phyloP scores from a whole-genome alignment of 2,113 vertebrate genomes.

The Hemiprocne comata region DNA sequence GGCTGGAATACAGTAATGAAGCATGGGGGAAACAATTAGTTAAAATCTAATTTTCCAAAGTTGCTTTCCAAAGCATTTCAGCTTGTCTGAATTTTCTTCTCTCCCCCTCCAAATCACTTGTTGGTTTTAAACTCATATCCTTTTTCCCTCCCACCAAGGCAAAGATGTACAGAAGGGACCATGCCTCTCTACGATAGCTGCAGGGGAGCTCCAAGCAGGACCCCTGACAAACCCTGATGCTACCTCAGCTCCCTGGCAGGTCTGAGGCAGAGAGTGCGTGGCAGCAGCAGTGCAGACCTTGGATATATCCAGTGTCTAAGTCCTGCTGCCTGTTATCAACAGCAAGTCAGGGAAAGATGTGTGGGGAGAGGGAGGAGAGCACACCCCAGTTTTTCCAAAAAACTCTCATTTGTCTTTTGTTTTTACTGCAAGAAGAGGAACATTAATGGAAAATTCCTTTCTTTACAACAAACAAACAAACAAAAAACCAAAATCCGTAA shows the following conservation, averaged over 20 bases:
- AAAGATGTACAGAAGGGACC: not conserved
- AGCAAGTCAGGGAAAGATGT: not conserved
- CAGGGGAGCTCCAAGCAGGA: not conserved
- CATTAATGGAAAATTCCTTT: not conserved
- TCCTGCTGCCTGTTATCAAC: not conserved
- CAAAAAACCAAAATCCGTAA: not conserved
- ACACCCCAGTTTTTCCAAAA: not conserved
- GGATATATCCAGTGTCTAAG: not conserved
- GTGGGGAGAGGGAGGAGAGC: not conserved
- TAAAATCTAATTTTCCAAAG: not conserved
- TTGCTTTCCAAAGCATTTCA: not conserved
- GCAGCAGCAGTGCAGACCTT: not conserved
- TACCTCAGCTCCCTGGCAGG: not conserved
- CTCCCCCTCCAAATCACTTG: not conserved
- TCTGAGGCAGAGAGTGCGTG: not conserved
- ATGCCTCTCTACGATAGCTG: rapidly evolving
- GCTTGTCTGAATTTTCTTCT: not conserved
- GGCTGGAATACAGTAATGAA: not conserved
- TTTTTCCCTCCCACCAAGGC: not conserved
- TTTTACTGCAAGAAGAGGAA: not conserved
- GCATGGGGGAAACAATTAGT: not conserved
- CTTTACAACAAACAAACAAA: no score
- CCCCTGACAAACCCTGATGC: not conserved
- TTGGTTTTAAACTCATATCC: not conserved
- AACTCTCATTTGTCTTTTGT: not conserved